A percentile compares a stretch with the other conserved stretches of the same genome.
Evolutionary conservation across 2,888 invertebrate genomes (phyloP).

Genomic region (Timandra comae): DNA sequence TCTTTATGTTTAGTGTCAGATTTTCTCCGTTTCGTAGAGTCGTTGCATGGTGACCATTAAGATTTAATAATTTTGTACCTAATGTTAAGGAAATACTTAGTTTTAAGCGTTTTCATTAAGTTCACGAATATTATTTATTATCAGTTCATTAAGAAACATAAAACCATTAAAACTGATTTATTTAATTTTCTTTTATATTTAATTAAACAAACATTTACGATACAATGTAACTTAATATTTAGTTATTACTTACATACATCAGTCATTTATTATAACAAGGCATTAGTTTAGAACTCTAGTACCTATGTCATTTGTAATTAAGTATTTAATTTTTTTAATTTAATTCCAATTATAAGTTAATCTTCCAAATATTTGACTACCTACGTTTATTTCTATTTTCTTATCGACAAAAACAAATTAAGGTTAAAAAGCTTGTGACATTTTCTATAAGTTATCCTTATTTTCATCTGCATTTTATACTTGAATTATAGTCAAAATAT

Average conservation of each 20-base stretch:
- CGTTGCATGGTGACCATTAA: slow-evolving; percentile 66
- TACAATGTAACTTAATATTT: slow-evolving; percentile 60
- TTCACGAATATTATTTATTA: slow-evolving; percentile 76
- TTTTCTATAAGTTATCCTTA: slow-evolving; percentile 74
- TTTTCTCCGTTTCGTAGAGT: slow-evolving; percentile 59
- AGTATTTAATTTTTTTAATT: slow-evolving; percentile 76
- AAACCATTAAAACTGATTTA: slow-evolving; percentile 70
- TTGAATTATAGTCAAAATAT: slow-evolving; percentile 76
- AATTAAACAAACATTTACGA: slow-evolving; percentile 59
- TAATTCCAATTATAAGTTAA: slow-evolving; percentile 72
- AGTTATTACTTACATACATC: slow-evolving; percentile 37
- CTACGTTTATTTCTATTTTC: slow-evolving; percentile 54
- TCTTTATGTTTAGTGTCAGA: slow-evolving; percentile 49
- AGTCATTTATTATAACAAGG: slow-evolving; percentile 74
- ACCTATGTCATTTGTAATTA: slow-evolving; percentile 72
- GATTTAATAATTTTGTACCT: slow-evolving; percentile 74
- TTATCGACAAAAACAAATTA: slow-evolving; percentile 66
- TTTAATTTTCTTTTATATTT: slow-evolving; percentile 75
- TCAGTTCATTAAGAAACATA: slow-evolving; percentile 74
- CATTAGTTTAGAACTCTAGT: slow-evolving; percentile 68
- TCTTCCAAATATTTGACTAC: slow-evolving; percentile 60
- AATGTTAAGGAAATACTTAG: slow-evolving; percentile 63
- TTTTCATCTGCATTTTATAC: slow-evolving; percentile 76
- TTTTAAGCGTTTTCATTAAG: slow-evolving; percentile 70
- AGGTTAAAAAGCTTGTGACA: slow-evolving; percentile 71